Percentiles rank a stretch among this genome's conserved stretches.
Evolutionary conservation across 1,140 invertebrate species (phyloP).

Genomic region (Orchestia grillus): DNA sequence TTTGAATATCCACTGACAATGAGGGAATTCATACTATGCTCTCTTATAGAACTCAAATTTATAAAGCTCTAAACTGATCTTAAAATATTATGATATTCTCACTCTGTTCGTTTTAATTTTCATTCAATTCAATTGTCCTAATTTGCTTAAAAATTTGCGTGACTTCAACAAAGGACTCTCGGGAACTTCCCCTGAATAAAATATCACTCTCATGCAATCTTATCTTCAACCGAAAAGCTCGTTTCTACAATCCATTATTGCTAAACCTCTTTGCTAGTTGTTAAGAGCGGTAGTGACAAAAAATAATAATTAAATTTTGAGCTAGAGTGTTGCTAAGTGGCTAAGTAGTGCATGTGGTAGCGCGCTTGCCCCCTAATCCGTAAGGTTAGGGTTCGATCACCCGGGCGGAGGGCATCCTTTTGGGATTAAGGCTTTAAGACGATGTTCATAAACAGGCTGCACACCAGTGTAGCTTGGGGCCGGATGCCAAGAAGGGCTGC

Average conservation of each 20-base stretch:
- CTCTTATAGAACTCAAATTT: not conserved
- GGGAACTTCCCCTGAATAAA: not conserved
- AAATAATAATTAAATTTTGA: too few species aligned
- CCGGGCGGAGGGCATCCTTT: too few species aligned
- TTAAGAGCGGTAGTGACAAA: too few species aligned
- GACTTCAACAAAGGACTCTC: not conserved
- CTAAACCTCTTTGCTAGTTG: too few species aligned
- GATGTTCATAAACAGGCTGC: too few species aligned
- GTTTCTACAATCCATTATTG: not conserved
- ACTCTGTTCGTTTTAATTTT: not conserved
- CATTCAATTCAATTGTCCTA: not conserved
- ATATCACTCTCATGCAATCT: not conserved
- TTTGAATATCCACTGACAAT: not conserved
- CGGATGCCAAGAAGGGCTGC: too few species aligned
- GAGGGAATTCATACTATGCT: not conserved
- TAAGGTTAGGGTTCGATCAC: too few species aligned
- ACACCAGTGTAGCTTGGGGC: too few species aligned
- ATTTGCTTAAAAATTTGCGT: not conserved
- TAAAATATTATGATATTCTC: not conserved
- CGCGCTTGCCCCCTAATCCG: too few species aligned
- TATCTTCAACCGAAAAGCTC: not conserved
- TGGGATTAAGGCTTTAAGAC: too few species aligned
- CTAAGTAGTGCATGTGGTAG: too few species aligned
- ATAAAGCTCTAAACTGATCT: not conserved
- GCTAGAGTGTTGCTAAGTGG: too few species aligned